phyloP scores from a whole-genome alignment of 2,113 vertebrate genomes.

The Tachysurus vachellii region DNA sequence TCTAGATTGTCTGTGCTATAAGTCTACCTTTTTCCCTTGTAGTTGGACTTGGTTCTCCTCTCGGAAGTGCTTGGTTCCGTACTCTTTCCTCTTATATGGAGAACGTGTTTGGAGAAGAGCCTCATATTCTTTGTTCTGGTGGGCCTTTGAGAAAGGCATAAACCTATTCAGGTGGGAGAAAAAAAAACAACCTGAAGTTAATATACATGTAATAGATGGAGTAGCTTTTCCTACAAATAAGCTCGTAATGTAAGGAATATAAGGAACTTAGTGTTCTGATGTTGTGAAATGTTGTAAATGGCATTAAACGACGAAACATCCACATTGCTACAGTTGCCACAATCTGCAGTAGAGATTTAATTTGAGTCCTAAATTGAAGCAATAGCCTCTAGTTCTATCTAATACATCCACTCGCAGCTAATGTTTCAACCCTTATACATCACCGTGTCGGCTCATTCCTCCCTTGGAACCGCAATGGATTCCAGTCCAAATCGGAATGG shows the following conservation, averaged over 20 bases:
- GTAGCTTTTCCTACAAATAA: background rate
- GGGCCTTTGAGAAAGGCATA: conserved; percentile 72
- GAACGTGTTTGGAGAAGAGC: conserved; percentile 66
- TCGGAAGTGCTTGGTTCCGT: conserved; percentile 71
- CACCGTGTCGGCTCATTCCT: conserved; percentile 34
- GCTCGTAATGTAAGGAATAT: background rate
- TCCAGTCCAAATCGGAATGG: conserved; percentile 47
- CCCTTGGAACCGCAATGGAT: conserved; percentile 32
- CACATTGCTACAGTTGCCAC: conserved; percentile 11
- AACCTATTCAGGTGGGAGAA: conserved; percentile 69
- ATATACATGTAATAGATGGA: conserved; percentile 35
- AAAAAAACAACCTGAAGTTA: background rate
- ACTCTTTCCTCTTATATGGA: conserved; percentile 65
- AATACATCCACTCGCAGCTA: conserved; percentile 11
- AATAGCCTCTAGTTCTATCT: conserved; percentile 35
- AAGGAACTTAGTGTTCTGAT: background rate
- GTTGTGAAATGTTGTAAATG: background rate
- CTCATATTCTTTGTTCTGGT: conserved; percentile 68
- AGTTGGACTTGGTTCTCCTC: conserved; percentile 71
- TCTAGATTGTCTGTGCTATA: conserved; percentile 3
- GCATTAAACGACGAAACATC: conserved; percentile 9
- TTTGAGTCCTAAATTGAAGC: conserved; percentile 28
- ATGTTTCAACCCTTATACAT: conserved; percentile 42
- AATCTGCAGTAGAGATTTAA: conserved; percentile 25
- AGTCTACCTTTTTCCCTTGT: conserved; percentile 73